Evolutionary conservation across 2,797 vertebrate species (phyloP).

Genomic region (Mus spretus): DNA sequence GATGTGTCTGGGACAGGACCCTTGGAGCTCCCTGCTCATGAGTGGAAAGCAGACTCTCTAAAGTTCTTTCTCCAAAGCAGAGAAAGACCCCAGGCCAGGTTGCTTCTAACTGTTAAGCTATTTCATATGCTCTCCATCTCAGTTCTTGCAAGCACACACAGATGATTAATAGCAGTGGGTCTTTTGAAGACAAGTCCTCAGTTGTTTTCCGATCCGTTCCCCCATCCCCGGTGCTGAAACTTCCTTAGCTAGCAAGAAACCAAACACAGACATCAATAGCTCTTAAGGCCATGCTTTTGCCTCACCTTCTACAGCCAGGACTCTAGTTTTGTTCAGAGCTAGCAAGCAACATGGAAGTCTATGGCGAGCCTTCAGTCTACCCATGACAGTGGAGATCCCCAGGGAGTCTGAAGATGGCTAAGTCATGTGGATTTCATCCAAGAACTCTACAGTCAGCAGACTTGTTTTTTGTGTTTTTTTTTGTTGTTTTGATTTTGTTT

Average conservation of each 20-base stretch:
- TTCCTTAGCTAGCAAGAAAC: slow-evolving; percentile 36
- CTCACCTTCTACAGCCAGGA: slow-evolving; percentile 31
- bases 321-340: slow-evolving; percentile 45
- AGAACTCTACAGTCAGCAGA: neutral
- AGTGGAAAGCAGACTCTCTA: slow-evolving; percentile 17
- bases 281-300: slow-evolving; percentile 39
- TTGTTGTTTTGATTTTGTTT: neutral
- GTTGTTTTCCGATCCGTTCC: slow-evolving; percentile 7
- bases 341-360: neutral
- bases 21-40: neutral
- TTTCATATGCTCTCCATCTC: neutral
- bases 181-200: slow-evolving; percentile 28
- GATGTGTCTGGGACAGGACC: neutral
- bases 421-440: slow-evolving; percentile 46
- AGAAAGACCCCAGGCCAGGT: slow-evolving; percentile 53
- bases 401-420: neutral
- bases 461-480: neutral
- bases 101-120: slow-evolving; percentile 40
- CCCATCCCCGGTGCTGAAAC: neutral
- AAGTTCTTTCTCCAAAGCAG: neutral
- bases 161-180: slow-evolving; percentile 48
- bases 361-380: slow-evolving; percentile 2
- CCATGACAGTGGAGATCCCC: neutral
- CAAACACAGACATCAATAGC: slow-evolving; percentile 6
- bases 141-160: neutral